Base-by-base conservation (phyloP, 2,113 vertebrate species). In the Myotis brandtii region DNA sequence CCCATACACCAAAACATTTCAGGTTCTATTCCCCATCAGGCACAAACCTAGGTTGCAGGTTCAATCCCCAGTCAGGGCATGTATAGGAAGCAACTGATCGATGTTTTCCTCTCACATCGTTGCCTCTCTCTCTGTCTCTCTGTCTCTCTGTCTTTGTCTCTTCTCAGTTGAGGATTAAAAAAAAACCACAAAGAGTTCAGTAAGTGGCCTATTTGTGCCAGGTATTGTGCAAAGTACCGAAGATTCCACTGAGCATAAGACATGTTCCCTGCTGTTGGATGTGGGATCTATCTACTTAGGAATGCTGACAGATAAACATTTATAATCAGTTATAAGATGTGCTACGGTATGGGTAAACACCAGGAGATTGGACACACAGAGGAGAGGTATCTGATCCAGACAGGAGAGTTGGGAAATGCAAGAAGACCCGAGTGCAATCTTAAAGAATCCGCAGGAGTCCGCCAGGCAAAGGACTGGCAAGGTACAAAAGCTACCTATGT, bases 401-500 rank as follows among this genome's bases (percentile, higher is more conserved):
- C 27, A 86, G 43, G 12, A 89, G 79, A 93, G 40, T 10, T 25
- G 50, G 43, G 32, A 23, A 80, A 86, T 25, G 25, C 6, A 81
- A 11, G 18, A 20, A 92, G 70, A 64, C 40, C 46, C 59, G 34
- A 91, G 90, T 32, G 16, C 84, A 95, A 73, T 95, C 94, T 94
- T 81, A 66, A 82, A 93, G 79, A 75, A 86, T 23, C 76, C 1
- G 2, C 64, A 91, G 62, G 82, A 96, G 93, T 89, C 80, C 85
- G 92, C n/a, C 48, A 89, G 84, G 83, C 87, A 90, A 88, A 94
- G 90, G 83, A 76, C 77, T 91, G 56, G 93, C 67, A 52, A 76
- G 10, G 37, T 88, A 80, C 84, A 67, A 86, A 91, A 76, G 92
- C 88, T 95, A 70, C 94, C 81, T 79, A 59, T 76, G 76, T 88